phyloP scores from a whole-genome alignment of 2,113 vertebrate genomes.

The Shinisaurus crocodilurus region DNA sequence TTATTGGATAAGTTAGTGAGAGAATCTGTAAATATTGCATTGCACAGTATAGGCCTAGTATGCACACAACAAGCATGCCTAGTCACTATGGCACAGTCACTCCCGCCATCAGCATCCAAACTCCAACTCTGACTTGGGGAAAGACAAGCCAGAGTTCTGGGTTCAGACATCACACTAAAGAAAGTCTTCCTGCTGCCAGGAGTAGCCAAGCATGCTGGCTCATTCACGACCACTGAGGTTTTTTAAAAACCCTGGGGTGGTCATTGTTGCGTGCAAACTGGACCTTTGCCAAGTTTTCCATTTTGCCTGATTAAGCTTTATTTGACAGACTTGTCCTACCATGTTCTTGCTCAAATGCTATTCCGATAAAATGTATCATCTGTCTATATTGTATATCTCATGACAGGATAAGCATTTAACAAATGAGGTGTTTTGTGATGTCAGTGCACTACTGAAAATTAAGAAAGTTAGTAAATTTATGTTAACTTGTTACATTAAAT shows the following conservation, averaged over 20 bases:
- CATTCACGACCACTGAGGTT: too few relatives aligned
- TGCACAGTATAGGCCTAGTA: neutral
- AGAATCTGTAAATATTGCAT: neutral
- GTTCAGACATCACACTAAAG: too few relatives aligned
- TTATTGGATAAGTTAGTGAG: neutral
- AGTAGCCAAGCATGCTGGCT: too few relatives aligned
- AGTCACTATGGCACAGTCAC: too few relatives aligned
- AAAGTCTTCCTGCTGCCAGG: too few relatives aligned
- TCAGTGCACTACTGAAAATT: neutral
- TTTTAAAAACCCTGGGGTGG: too few relatives aligned
- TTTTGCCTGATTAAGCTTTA: neutral
- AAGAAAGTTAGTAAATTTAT: neutral
- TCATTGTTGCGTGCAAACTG: too few relatives aligned
- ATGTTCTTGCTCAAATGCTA: neutral
- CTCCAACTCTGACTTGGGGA: too few relatives aligned
- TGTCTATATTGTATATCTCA: neutral
- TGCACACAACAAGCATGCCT: too few relatives aligned
- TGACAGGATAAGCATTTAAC: neutral
- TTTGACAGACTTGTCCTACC: neutral
- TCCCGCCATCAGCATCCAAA: too few relatives aligned
- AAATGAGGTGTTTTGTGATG: neutral
- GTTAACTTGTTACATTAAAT: neutral
- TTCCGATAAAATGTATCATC: neutral
- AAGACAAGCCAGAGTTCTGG: too few relatives aligned
- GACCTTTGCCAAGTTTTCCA: neutral